Evolutionary conservation across 2,888 invertebrate genomes (phyloP).

Genomic region (Platycheirus albimanus): DNA sequence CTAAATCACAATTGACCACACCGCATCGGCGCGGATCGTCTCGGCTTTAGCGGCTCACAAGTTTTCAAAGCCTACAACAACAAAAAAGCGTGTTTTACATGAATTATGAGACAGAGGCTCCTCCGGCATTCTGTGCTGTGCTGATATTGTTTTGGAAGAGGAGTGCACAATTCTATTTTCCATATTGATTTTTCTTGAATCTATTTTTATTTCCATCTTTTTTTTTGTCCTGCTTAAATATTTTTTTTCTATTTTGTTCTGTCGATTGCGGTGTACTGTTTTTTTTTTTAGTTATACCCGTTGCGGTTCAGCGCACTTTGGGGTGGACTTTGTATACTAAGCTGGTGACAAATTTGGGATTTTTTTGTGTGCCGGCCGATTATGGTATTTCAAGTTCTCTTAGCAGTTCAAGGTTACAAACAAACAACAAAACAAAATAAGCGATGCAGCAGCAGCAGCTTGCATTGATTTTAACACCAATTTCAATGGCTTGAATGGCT

Average conservation of each 20-base stretch:
- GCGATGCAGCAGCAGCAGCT: neutral
- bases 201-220: no score
- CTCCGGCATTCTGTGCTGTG: slow-evolving; percentile 31
- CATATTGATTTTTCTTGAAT: slow-evolving; percentile 19
- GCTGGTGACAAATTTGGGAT: slow-evolving; percentile 24
- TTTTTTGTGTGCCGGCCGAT: slow-evolving; percentile 39
- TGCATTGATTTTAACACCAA: slow-evolving; percentile 15
- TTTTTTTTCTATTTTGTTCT: no score
- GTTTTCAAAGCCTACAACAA: slow-evolving; percentile 30
- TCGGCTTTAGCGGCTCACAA: slow-evolving; percentile 1
- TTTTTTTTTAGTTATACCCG: no score
- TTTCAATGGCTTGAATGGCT: slow-evolving; percentile 13
- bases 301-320: slow-evolving; percentile 1
- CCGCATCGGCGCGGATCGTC: slow-evolving; percentile 71
- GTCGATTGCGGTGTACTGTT: no score
- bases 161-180: slow-evolving; percentile 8
- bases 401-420: slow-evolving; percentile 57
- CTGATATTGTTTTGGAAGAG: slow-evolving; percentile 1
- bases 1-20: slow-evolving; percentile 60
- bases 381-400: slow-evolving; percentile 51
- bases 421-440: neutral
- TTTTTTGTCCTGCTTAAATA: no score
- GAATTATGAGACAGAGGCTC: slow-evolving; percentile 17
- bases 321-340: slow-evolving; percentile 8
- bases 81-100: slow-evolving; percentile 38